Evolutionary conservation across 2,888 invertebrate genomes (phyloP).

Genomic region (Melieria crassipennis): DNA sequence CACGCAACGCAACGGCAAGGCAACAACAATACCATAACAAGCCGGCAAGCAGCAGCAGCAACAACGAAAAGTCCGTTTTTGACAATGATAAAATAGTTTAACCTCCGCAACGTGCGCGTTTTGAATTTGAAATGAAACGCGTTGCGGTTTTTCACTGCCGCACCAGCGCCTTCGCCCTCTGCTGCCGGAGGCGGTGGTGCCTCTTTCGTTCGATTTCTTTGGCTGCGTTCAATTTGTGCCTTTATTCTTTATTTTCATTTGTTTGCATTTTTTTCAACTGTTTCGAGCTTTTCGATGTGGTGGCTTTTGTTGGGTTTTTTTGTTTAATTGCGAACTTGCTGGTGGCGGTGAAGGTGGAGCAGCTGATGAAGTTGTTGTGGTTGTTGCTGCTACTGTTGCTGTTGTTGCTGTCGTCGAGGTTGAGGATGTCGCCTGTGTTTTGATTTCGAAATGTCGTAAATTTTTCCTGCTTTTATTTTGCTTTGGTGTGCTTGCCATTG

Average conservation of each 20-base stretch:
- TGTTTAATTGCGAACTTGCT: not conserved
- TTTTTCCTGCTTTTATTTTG: not conserved
- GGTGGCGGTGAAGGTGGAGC: too few relatives aligned
- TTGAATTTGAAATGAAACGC: conserved; percentile 59
- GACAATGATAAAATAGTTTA: conserved; percentile 64
- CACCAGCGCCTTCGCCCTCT: too few relatives aligned
- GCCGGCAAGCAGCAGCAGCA: conserved; percentile 32
- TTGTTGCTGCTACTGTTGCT: too few relatives aligned
- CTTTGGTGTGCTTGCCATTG: conserved; percentile 29
- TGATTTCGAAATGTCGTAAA: conserved; percentile 15
- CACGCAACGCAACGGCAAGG: conserved; percentile 27
- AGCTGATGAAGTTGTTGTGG: too few relatives aligned
- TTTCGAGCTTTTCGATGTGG: not conserved
- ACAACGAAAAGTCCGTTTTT: conserved; percentile 58
- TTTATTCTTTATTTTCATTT: not conserved
- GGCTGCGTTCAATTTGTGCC: not conserved
- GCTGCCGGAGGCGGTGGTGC: too few relatives aligned
- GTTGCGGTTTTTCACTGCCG: too few relatives aligned
- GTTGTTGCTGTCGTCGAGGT: not conserved
- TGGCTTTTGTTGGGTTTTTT: not conserved
- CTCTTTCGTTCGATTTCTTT: not conserved
- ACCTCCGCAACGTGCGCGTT: conserved; percentile 61
- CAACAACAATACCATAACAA: not conserved
- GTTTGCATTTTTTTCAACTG: not conserved
- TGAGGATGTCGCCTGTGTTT: not conserved